Base-by-base conservation (phyloP, 2,888 invertebrate genomes). In the Geophilus truncorum region DNA sequence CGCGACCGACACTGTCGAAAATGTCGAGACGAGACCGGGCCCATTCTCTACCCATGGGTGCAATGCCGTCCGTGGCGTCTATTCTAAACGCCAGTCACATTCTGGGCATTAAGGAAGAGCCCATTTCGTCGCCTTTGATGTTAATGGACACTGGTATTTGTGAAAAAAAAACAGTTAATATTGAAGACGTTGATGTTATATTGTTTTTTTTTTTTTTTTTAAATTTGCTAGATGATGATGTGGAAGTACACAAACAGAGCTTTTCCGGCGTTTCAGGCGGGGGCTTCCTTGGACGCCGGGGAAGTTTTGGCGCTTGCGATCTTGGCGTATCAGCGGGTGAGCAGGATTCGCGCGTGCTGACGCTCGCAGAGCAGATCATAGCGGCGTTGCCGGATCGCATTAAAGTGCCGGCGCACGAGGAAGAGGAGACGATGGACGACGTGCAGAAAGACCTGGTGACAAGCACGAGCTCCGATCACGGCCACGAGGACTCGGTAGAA, bases 381-480 rank as follows among this genome's bases (percentile, higher is more conserved):
- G 98, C 97, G 80, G 98, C 98, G 12, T 95, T 98, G 91, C 98
- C 98, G 82, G 97, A 97, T 84, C 91, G 97, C 85, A 98, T 98
- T 87, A 98, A 98, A 92, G 94, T 94, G 87, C 86, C 40, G 28
- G 36, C 78, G 40, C 23, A 23, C 4, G 28, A 36, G 21, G 40
- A 40, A 36, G 81, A 83, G 28, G 83, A 83, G 45, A 81, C 80
- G 79, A 81, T 82, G 81, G 82, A 83, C 40, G 82, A 82, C 21
- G 82, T 81, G n/a, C 81, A 81, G 9, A 70, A 45, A 25, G 80
- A 82, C 28, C 80, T 81, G 77, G 82, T 78, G 18, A 81, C 57
- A 18, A 81, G 81, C 36, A 75, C 57, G 15, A 80, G 82, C 28
- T 88, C 89, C 34, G 87, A 87, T 86, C 83, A 89, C 28, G 88